Conservation (phyloP, 2,797 vertebrate species). For the Sparus aurata region DNA sequence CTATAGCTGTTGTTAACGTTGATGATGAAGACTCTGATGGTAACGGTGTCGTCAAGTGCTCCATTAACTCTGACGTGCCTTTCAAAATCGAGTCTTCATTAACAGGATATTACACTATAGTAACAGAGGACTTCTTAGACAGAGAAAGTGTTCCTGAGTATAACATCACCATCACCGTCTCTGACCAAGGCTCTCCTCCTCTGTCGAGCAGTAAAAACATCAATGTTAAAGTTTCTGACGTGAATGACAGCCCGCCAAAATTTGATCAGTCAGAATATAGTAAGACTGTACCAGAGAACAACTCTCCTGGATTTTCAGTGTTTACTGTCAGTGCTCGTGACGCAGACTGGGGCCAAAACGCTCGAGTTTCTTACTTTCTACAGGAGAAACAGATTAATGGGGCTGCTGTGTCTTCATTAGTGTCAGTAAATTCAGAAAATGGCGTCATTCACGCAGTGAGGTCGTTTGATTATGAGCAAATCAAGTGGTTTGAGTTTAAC, state of each 20-base stretch:
- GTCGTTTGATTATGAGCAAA: constrained; percentile 74
- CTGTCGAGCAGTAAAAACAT: constrained; percentile 72
- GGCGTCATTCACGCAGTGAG: constrained; percentile 65
- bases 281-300: constrained; percentile 79
- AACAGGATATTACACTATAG: constrained; percentile 83
- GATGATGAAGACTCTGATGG: constrained; percentile 72
- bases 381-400: constrained; percentile 70
- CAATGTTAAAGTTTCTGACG: constrained; percentile 80
- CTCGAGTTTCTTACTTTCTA: constrained; percentile 82
- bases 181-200: constrained; percentile 80
- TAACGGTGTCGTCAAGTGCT: constrained; percentile 69
- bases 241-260: constrained; percentile 81
- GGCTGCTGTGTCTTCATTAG: constrained; percentile 69
- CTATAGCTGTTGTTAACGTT: constrained; percentile 73
- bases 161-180: constrained; percentile 82
- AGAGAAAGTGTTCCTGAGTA: constrained; percentile 80
- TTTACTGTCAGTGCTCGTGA: constrained; percentile 81
- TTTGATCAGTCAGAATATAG: constrained; percentile 75
- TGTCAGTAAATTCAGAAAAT: constrained; percentile 77
- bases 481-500: constrained; percentile 67
- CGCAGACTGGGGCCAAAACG: constrained; percentile 82
- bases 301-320: constrained; percentile 80
- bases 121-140: constrained; percentile 78
- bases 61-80: constrained; percentile 69
- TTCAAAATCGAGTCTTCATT: constrained; percentile 77